Base-by-base conservation (phyloP, 2,888 invertebrate genomes). In the Drosophila affinis region DNA sequence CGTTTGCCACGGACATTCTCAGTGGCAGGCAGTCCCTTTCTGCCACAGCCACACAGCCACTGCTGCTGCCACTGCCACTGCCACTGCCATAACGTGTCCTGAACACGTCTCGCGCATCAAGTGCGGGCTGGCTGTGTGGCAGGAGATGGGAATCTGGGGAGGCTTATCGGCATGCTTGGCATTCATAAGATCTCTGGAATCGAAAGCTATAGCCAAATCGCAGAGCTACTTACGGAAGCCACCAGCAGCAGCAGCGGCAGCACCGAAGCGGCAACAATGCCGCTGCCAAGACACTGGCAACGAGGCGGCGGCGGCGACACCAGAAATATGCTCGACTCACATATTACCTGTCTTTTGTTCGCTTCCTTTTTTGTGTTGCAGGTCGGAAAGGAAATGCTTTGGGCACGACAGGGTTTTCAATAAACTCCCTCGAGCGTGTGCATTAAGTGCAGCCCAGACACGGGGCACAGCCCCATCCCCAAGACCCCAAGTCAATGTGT, bases 341-440 rank as follows among this genome's bases (percentile, higher is more conserved):
- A 78, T 84, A 81, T 84, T 84, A 84, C 83, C 83, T 84, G 83
- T 75, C 83, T 81, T 84, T 87, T 83, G 83, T 83, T n/a, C 6
- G 47, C 24, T 18, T 2, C 21, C 44, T 12, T 18, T 5, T 27
- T 3, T 29, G 14, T 9, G 48, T n/a, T 39, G 56, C 32, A 24
- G 71, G 51, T 52, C 69, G 55, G 76, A 59, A 34, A 75, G 65
- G 79, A 73, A 84, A 79, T 84, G 85, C 84, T 78, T 75, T 79
- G 79, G 84, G 79, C 81, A 81, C 88, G 82, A 84, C 86, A 87
- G 87, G 85, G 87, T 85, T 88, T 88, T 88, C 89, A 88, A 88
- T 88, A 89, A 88, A 88, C 89, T 89, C 87, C 89, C 89, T 85
- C 87, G 81, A 88, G 89, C 89, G 82, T 88, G 89, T 88, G 89